phyloP scores from a whole-genome alignment of 2,113 vertebrate species.

The Vulpes vulpes region DNA sequence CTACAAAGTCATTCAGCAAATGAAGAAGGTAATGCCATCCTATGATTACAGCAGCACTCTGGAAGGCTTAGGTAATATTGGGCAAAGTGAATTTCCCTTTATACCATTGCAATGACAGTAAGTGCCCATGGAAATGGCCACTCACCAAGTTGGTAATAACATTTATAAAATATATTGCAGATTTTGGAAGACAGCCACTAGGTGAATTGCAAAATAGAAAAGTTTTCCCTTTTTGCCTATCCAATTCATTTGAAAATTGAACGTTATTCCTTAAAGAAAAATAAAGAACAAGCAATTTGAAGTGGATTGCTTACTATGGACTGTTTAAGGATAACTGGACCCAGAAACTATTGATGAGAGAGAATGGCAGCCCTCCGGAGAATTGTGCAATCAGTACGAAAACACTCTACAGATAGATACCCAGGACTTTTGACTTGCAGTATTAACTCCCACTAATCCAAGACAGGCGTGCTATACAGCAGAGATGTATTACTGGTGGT shows the following conservation, averaged over 20 bases:
- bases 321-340: neutral
- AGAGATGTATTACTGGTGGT: conserved; percentile 52
- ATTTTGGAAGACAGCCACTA: conserved; percentile 75
- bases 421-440: conserved; percentile 32
- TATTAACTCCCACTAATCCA: conserved; percentile 25
- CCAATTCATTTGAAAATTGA: conserved; percentile 62
- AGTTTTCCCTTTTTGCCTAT: conserved; percentile 31
- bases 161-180: conserved; percentile 66
- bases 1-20: conserved; percentile 61
- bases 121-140: conserved; percentile 74
- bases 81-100: conserved; percentile 78
- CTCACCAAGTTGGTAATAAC: conserved; percentile 75
- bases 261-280: conserved; percentile 63
- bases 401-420: neutral
- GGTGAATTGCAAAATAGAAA: conserved; percentile 57
- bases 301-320: conserved; percentile 7
- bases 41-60: conserved; percentile 4
- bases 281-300: conserved; percentile 1
- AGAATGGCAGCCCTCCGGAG: conserved; percentile 44
- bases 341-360: conserved; percentile 65
- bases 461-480: neutral
- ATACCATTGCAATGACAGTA: conserved; percentile 61
- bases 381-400: conserved; percentile 54
- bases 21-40: conserved; percentile 44
- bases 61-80: conserved; percentile 66